Evolutionary conservation across 92 coral and sea anemone species (phyloP).

Genomic region (Epizoanthus rinbou): DNA sequence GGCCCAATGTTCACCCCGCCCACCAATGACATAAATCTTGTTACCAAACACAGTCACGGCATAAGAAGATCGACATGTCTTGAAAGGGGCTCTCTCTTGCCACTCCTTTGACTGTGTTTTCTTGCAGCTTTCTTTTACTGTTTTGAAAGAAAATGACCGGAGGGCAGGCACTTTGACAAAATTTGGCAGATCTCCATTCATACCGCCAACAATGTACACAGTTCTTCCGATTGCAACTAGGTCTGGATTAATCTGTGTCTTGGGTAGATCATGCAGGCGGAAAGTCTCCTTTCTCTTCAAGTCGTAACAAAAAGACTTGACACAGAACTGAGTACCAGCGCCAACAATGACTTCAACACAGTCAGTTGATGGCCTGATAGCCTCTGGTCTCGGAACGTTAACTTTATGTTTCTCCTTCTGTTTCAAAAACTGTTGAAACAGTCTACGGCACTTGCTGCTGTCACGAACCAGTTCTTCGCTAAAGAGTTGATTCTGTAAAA

Average conservation of each 20-base stretch:
- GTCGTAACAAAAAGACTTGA: conserved; percentile 78
- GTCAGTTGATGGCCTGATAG: conserved; percentile 40
- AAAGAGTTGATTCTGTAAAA: conserved; percentile 35
- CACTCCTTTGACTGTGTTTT: conserved; percentile 53
- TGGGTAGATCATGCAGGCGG: conserved; percentile 58
- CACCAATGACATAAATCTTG: conserved; percentile 78
- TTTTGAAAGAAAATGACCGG: conserved; percentile 59
- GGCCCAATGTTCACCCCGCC: conserved; percentile 64
- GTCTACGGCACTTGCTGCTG: conserved; percentile 31
- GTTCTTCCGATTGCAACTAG: conserved; percentile 62
- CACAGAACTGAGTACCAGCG: conserved; percentile 57
- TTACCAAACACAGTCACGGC: conserved; percentile 60
- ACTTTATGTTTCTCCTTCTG: conserved; percentile 37
- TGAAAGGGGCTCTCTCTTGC: conserved; percentile 60
- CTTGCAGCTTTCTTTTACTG: conserved; percentile 38
- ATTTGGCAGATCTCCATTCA: conserved; percentile 55
- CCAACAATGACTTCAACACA: conserved; percentile 43
- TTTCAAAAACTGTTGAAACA: conserved; percentile 42
- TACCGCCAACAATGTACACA: conserved; percentile 75
- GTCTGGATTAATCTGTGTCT: conserved; percentile 58
- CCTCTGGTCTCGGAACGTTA: conserved; percentile 9
- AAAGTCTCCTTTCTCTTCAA: conserved; percentile 60
- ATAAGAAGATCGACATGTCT: conserved; percentile 57
- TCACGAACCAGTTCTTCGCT: conserved; percentile 33
- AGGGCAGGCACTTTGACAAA: conserved; percentile 59